phyloP scores from a whole-genome alignment of 2,888 invertebrate genomes.

The Chrysopilus asiliformis region DNA sequence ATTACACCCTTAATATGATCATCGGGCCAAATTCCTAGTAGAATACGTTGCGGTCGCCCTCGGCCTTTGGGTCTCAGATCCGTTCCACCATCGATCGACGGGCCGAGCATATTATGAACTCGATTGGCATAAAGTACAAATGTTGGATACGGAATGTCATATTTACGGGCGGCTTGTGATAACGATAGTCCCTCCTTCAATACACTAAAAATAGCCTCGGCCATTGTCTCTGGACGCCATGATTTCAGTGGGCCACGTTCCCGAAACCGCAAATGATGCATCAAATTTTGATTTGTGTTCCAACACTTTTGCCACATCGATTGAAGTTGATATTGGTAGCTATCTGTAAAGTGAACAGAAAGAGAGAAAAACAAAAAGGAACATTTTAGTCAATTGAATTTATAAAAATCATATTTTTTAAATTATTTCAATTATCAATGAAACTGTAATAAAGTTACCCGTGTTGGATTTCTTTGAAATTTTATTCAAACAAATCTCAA shows the following conservation, averaged over 20 bases:
- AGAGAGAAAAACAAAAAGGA: no score
- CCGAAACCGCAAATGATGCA: constrained; percentile 80
- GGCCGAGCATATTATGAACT: constrained; percentile 88
- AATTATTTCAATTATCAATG: no score
- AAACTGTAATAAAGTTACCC: no score
- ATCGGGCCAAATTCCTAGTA: constrained; percentile 86
- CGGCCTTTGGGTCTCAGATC: constrained; percentile 84
- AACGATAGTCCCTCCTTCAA: constrained; percentile 78
- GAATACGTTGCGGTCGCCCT: constrained; percentile 79
- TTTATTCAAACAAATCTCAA: no score
- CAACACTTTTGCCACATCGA: constrained; percentile 95
- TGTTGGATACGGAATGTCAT: constrained; percentile 89
- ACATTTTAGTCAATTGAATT: no score
- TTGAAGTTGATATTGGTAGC: constrained; percentile 89
- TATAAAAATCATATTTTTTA: no score
- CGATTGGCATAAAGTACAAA: constrained; percentile 86
- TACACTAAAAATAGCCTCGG: constrained; percentile 85
- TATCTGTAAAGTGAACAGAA: constrained; percentile 48
- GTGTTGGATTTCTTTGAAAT: no score
- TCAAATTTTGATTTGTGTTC: constrained; percentile 84
- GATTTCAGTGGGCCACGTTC: constrained; percentile 86
- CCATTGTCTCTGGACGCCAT: constrained; percentile 91
- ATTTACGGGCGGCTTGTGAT: constrained; percentile 83
- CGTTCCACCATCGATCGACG: constrained; percentile 81
- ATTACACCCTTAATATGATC: constrained; percentile 88